Evolutionary conservation across 2,888 invertebrate genomes (phyloP), one percentile per base, ranked within the genome.

Genomic region (Odontocerum albicorne): DNA sequence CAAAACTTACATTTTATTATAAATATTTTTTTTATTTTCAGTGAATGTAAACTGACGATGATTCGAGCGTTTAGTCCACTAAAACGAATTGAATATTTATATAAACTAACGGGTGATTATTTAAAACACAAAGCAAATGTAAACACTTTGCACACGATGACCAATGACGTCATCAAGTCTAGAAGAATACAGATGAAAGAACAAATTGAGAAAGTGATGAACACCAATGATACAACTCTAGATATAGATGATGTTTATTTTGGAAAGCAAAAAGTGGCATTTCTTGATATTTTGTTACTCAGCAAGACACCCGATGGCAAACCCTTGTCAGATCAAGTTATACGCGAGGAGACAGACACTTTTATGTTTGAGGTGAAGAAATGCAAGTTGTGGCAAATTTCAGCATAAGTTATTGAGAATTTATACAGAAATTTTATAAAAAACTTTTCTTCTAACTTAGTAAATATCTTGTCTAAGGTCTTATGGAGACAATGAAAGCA

Each of bases 31-130:
- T n/a, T 13, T 32, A 16, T 17, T 55, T 55, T 22, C 31, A 57
- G 61, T 10, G 44, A 50, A 13, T 59, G 56, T 40, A 45, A 49
- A 44, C 22, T 59, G 1, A 17, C 47, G 3, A 35, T 53, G 10
- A 8, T 7, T 1, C 50, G 53, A 33, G 20, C 49, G 10, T 61
- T 39, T 31, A 51, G 43, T 0, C 15, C 21, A 2, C 32, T 17
- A n/a, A 57, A 57, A 19, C 39, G 55, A 7, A 42, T 15, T 15
- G 12, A 35, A 7, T 47, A 42, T 8, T 19, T 56, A 6, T 59
- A 45, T 15, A 66, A 70, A 36, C 64, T 75, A 8, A 67, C 78
- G 1, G 64, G 62, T 45, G 68, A 70, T 32, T 81, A 79, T n/a
- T 71, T 68, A 56, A 69, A 71, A 45, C 77, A 80, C 62, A 67